phyloP scores from a whole-genome alignment of 2,888 invertebrate genomes.

The Drosophila incognita region DNA sequence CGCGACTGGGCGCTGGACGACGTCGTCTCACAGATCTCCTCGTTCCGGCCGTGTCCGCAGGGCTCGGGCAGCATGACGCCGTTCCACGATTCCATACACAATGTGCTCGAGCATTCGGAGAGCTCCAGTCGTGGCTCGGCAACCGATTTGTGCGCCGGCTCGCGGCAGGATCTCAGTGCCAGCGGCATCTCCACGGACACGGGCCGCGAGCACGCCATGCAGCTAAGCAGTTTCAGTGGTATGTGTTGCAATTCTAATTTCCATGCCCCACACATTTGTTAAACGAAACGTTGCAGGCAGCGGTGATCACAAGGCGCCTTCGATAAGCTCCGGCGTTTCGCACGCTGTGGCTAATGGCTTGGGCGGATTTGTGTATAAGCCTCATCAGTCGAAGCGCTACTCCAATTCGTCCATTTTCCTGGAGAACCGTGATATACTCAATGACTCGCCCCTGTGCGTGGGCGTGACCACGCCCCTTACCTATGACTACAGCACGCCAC shows the following conservation, averaged over 20 bases:
- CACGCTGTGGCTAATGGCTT: constrained; percentile 82
- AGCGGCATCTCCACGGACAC: constrained; percentile 82
- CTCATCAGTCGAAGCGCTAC: constrained; percentile 82
- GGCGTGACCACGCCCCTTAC: constrained; percentile 65
- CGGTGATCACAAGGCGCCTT: constrained; percentile 82
- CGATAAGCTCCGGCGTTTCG: constrained; percentile 82
- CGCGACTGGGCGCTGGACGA: constrained; percentile 85
- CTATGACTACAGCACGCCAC: constrained; percentile 78
- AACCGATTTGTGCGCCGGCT: constrained; percentile 82
- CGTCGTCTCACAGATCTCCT: constrained; percentile 85
- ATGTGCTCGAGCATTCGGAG: constrained; percentile 84
- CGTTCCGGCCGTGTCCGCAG: constrained; percentile 85
- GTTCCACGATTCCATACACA: constrained; percentile 85
- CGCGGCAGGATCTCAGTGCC: constrained; percentile 84
- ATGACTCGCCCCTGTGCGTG: constrained; percentile 76
- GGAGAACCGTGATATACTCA: constrained; percentile 85
- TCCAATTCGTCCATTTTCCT: constrained; percentile 85
- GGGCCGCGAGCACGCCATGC: constrained; percentile 79
- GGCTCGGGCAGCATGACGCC: constrained; percentile 85
- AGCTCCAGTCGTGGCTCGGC: constrained; percentile 84
- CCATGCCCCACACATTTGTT: background rate
- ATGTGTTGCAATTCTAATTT: constrained; percentile 1
- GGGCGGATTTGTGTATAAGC: constrained; percentile 82
- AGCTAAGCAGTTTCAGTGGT: constrained; percentile 83
- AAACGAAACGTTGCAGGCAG: constrained; percentile 64